These are phyloP conservation scores for Tokudaia muenninki DNA, from an alignment of 2,797 vertebrate species.

Conservation along the genomic window DNA sequence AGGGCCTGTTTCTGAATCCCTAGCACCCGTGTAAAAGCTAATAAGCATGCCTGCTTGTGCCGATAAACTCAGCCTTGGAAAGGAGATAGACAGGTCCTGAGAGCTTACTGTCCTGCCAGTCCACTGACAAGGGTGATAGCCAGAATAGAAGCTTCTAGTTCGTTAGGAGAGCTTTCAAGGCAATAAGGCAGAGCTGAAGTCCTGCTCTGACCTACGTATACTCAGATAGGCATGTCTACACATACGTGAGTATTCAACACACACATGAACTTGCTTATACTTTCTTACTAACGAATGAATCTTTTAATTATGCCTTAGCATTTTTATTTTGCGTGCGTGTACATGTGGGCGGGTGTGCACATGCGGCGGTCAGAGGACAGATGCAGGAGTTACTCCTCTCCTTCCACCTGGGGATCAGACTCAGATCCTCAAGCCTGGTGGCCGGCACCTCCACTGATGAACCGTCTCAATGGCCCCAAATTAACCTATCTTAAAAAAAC, in stretches of 20 bases:
- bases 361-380: too few relatives aligned
- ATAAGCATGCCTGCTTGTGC: background rate
- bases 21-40: background rate
- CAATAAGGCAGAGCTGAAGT: background rate
- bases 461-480: background rate
- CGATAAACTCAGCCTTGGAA: background rate
- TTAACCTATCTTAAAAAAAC: background rate
- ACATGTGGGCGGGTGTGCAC: background rate
- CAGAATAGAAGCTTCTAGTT: background rate
- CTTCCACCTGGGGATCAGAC: background rate
- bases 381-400: background rate
- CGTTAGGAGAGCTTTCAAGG: background rate
- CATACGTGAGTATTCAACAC: background rate
- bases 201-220: background rate
- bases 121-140: too few relatives aligned
- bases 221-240: background rate
- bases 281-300: constrained; percentile 35
- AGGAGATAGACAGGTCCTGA: background rate
- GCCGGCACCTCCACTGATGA: background rate
- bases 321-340: background rate
- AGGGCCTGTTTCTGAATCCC: background rate
- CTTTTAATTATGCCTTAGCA: background rate
- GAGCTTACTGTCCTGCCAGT: background rate
- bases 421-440: background rate
- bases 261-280: background rate